Percentiles rank a stretch among this genome's conserved stretches.
These are phyloP conservation scores for Hozukius guyotensis DNA, from an alignment of 2,797 vertebrate species.

Conservation along the genomic window DNA sequence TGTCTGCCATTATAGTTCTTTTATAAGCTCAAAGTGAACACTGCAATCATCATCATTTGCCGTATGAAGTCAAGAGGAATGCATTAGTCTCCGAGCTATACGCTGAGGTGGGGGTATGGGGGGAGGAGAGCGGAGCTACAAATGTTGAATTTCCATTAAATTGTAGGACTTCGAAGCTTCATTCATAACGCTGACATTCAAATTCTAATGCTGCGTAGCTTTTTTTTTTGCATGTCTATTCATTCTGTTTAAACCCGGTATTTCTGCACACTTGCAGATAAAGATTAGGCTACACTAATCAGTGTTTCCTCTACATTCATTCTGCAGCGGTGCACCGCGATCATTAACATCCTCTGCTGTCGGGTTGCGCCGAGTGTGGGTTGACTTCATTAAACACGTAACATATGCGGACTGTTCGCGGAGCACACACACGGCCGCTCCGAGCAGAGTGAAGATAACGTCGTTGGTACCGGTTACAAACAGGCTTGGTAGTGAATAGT, in stretches of 20 bases:
- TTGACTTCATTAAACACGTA: no score
- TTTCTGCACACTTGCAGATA: not conserved
- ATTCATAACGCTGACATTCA: not conserved
- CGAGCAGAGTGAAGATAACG: no score
- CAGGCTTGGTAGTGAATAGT: no score
- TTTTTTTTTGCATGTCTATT: not conserved
- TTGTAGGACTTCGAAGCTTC: not conserved
- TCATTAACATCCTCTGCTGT: not conserved
- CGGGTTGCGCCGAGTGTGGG: no score
- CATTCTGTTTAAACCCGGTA: not conserved
- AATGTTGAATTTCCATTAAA: constrained; percentile 6
- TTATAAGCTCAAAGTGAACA: not conserved
- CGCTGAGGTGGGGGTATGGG: not conserved
- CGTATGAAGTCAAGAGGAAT: constrained; percentile 3
- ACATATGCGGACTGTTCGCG: no score
- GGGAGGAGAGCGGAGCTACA: not conserved
- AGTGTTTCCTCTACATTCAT: no score
- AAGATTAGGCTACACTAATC: no score
- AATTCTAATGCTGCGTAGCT: not conserved
- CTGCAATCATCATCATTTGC: constrained; percentile 8
- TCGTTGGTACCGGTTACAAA: no score
- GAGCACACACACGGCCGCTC: no score
- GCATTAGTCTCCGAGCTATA: not conserved
- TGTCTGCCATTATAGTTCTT: not conserved
- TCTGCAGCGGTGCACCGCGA: no score